Evolutionary conservation across 1,140 invertebrate species (phyloP).

Genomic region (Bicyclus anynana): DNA sequence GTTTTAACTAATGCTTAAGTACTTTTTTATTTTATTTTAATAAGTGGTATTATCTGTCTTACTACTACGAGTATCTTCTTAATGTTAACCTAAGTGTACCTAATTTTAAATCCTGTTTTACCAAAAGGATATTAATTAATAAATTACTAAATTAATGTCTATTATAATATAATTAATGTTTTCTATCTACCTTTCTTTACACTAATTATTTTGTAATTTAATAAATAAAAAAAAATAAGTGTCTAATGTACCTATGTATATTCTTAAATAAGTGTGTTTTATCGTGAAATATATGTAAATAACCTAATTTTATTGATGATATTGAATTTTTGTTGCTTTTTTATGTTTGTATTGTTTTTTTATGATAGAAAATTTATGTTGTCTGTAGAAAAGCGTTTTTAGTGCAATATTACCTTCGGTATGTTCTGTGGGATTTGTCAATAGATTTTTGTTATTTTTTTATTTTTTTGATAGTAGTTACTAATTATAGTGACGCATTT

Average conservation of each 20-base stretch:
- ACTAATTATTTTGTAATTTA: background rate
- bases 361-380: background rate
- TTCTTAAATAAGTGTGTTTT: conserved; percentile 20
- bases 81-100: background rate
- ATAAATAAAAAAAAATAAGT: conserved; percentile 8
- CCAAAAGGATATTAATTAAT: background rate
- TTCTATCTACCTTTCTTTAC: background rate
- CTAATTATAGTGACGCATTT: too few species aligned
- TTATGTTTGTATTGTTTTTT: conserved; percentile 9
- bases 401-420: background rate
- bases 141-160: background rate
- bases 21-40: too few species aligned
- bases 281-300: conserved; percentile 16
- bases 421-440: background rate
- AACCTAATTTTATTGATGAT: conserved; percentile 11
- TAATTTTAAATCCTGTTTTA: background rate
- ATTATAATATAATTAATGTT: background rate
- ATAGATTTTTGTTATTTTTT: too few species aligned
- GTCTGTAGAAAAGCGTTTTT: background rate
- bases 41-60: background rate
- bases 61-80: background rate
- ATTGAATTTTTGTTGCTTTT: conserved; percentile 11
- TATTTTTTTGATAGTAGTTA: too few species aligned
- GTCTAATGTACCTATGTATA: conserved; percentile 29
- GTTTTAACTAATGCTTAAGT: too few species aligned